Percentiles rank a stretch among this genome's conserved stretches.
Conservation (phyloP, 2,797 vertebrate genomes). For the Spinus pinus region DNA sequence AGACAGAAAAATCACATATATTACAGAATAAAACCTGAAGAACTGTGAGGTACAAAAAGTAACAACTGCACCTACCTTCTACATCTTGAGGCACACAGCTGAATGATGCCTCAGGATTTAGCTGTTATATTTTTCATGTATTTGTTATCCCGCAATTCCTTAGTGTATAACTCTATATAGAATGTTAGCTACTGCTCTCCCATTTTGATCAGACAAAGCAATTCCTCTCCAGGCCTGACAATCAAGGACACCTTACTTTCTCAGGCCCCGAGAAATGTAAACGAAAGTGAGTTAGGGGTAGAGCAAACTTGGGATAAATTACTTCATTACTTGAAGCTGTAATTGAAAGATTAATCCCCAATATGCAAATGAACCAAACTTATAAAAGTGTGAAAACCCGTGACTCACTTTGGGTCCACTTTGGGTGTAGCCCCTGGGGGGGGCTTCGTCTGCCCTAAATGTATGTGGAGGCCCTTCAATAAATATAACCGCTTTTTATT, state of each 20-base stretch:
- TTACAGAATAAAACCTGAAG: not conserved
- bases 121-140: not conserved
- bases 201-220: not conserved
- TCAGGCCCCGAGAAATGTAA: not conserved
- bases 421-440: not conserved
- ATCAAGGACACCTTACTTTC: not conserved
- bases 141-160: not conserved
- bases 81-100: not conserved
- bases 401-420: no score
- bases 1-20: not conserved
- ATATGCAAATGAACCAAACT: not conserved
- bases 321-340: not conserved
- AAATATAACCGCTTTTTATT: not conserved
- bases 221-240: not conserved
- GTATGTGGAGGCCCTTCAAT: not conserved
- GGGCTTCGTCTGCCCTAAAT: not conserved
- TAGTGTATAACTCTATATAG: not conserved
- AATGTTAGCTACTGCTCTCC: not conserved
- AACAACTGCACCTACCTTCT: not conserved
- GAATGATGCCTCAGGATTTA: not conserved
- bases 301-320: not conserved
- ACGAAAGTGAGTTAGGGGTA: no score
- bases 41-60: not conserved
- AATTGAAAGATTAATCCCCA: not conserved
- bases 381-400: fast-evolving